phyloP scores from a whole-genome alignment of 2,888 invertebrate species.

The Mythimna pallens region DNA sequence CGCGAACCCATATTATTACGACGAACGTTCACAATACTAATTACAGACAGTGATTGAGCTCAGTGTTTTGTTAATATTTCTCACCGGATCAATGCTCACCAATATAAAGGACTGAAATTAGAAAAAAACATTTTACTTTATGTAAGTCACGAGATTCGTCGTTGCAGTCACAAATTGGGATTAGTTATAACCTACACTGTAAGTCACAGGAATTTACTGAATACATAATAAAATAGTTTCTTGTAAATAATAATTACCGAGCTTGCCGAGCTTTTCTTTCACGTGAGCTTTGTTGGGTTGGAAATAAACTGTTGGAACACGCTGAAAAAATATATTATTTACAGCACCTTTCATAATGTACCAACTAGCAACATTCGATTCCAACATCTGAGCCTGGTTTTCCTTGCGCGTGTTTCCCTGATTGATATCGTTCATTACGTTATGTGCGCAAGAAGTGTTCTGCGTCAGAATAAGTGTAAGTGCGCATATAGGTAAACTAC shows the following conservation, averaged over 20 bases:
- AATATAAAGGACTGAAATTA: slow-evolving; percentile 21
- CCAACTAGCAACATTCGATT: slow-evolving; percentile 2
- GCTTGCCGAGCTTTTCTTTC: neutral
- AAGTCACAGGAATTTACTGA: slow-evolving; percentile 41
- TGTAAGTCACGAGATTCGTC: slow-evolving; percentile 24
- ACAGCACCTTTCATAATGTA: neutral
- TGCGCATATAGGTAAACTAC: slow-evolving; percentile 1
- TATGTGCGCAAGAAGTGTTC: slow-evolving; percentile 15
- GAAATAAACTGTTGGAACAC: neutral
- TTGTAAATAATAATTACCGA: neutral
- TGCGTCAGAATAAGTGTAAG: slow-evolving; percentile 3
- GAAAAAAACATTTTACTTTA: neutral
- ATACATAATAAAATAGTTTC: neutral
- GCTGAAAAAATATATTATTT: neutral
- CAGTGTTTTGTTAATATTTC: slow-evolving; percentile 43
- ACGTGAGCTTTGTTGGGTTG: neutral
- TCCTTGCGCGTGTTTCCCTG: slow-evolving; percentile 26
- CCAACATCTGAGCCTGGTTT: slow-evolving; percentile 1
- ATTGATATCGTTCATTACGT: slow-evolving; percentile 1
- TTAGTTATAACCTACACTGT: slow-evolving; percentile 31
- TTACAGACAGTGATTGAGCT: slow-evolving; percentile 48
- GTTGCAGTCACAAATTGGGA: slow-evolving; percentile 47
- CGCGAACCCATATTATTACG: slow-evolving; percentile 66
- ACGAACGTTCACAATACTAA: slow-evolving; percentile 55
- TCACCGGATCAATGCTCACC: slow-evolving; percentile 10